Evolutionary conservation across 2,888 invertebrate genomes (phyloP), one percentile per base, ranked within the genome.

Genomic region (Agonopterix subpropinquella): DNA sequence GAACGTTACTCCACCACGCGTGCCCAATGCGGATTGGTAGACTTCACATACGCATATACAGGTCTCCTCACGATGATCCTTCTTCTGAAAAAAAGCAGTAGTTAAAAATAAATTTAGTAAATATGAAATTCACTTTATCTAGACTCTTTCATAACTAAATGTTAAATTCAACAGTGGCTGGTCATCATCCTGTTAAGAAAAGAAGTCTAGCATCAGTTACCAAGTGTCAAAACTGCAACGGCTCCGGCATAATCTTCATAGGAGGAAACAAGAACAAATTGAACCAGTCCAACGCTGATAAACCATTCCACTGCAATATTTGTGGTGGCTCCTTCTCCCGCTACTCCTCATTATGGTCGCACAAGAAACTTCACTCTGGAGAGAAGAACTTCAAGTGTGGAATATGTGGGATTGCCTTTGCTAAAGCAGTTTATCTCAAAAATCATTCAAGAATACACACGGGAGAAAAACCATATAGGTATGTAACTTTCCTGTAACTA

Each of bases 381-480:
- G 89, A 89, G 66, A 96, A 96, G 78, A 96, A 96, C 69, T 96
- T 95, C 80, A 96, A 96, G 81, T 96, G 96, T 80, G 93, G 94
- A 58, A 94, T 95, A 53, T 96, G 96, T 78, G 95, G 96, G 11
- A 89, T 96, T 70, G 95, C 95, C 39, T 96, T 96, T 75, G 96
- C 96, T 50, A 96, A 96, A 78, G 95, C 95, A 50, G 96, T 96
- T n/a, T 96, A 96, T 84, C 87, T 96, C 58, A 96, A 96, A 76
- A 96, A 96, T 73, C 96, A 96, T 76, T 94, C 95, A 46, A 90
- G 96, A 61, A 96, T 96, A 65, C 96, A 96, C 62, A 96, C 95
- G 1, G 96, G 96, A 45, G 91, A 92, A 68, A 89, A 89, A 54
- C 89, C 89, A 37, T 89, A 89, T 55, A 85, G 88, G 88, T 84